Evolutionary conservation across 2,113 vertebrate species (phyloP).

Genomic region (Noctilio leporinus): DNA sequence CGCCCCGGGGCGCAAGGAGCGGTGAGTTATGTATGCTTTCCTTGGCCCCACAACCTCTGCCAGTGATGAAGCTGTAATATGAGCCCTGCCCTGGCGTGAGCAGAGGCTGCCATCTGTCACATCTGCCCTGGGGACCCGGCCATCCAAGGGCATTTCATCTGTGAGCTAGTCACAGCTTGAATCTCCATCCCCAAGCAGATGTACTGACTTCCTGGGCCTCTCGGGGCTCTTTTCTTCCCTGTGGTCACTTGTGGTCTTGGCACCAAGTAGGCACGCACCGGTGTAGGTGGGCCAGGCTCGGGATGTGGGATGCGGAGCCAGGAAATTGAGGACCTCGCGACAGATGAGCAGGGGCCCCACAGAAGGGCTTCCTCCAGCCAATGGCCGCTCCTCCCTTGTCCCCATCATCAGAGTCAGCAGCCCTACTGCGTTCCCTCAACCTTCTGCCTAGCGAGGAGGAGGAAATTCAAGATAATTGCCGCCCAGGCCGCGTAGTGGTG

Average conservation of each 20-base stretch:
- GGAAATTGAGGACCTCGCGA: fast-evolving
- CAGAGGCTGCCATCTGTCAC: neutral
- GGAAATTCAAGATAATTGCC: neutral
- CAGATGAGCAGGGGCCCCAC: neutral
- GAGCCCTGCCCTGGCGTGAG: neutral
- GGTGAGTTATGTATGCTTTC: neutral
- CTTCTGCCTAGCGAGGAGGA: conserved; percentile 43
- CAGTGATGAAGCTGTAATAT: neutral
- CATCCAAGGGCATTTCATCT: neutral
- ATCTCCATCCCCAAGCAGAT: neutral
- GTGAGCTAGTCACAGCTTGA: neutral
- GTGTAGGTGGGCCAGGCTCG: neutral
- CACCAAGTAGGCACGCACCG: neutral
- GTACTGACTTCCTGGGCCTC: neutral
- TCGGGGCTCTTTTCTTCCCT: neutral
- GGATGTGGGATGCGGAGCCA: fast-evolving
- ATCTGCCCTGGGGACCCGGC: neutral
- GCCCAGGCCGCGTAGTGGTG: neutral
- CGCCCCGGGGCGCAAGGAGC: neutral
- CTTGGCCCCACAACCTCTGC: neutral
- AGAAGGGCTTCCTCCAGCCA: neutral
- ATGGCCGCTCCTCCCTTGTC: neutral
- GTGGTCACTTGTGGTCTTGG: neutral
- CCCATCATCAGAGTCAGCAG: neutral
- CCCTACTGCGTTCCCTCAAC: neutral